Evolutionary conservation across 2,113 vertebrate genomes (phyloP).

Genomic region (Urocolius indicus): DNA sequence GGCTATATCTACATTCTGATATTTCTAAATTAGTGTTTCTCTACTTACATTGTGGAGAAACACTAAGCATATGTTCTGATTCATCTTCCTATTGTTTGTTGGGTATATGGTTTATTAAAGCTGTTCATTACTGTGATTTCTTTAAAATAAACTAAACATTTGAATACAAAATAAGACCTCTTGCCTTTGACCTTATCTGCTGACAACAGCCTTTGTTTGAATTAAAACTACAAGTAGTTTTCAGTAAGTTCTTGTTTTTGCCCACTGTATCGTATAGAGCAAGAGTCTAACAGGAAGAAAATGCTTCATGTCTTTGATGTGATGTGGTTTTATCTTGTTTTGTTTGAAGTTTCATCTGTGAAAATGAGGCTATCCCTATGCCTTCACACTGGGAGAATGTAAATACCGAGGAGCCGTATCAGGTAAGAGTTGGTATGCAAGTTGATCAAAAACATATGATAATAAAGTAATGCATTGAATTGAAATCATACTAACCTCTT

Average conservation of each 20-base stretch:
- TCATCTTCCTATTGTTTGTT: background rate
- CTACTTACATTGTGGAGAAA: background rate
- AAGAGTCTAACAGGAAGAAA: background rate
- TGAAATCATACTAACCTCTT: conserved; percentile 55
- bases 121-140: background rate
- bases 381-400: conserved; percentile 95
- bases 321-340: conserved; percentile 2
- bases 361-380: conserved; percentile 91
- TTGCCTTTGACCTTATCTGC: background rate
- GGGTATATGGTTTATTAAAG: background rate
- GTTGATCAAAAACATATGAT: background rate
- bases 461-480: background rate
- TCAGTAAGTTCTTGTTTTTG: background rate
- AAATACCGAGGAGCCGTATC: conserved; percentile 90
- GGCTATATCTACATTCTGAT: background rate
- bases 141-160: background rate
- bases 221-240: background rate
- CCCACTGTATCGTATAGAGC: background rate
- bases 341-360: conserved; percentile 90
- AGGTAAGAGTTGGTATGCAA: conserved; percentile 77
- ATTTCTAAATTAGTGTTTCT: background rate
- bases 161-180: background rate
- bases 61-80: background rate
- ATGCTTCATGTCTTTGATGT: background rate
- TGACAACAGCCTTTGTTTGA: background rate